Percentiles rank a stretch among this genome's conserved stretches.
phyloP scores from a whole-genome alignment of 2,888 invertebrate genomes.

The Dilophus febrilis region DNA sequence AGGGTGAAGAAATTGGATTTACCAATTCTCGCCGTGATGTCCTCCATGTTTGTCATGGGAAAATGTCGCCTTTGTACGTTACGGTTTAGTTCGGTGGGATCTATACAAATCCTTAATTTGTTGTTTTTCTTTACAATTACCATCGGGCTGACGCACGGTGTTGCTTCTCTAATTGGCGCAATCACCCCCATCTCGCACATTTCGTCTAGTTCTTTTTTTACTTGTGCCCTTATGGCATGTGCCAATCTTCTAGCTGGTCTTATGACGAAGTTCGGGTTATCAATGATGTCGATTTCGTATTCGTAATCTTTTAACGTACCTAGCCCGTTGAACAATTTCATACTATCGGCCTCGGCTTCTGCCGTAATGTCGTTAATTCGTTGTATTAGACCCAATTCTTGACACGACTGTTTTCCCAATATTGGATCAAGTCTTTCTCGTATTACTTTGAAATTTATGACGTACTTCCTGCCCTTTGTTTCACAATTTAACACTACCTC shows the following conservation, averaged over 20 bases:
- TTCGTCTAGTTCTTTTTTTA: constrained; percentile 7
- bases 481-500: background rate
- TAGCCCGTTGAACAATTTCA: no score
- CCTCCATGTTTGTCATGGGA: constrained; percentile 6
- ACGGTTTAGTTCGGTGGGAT: constrained; percentile 3
- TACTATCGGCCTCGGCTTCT: background rate
- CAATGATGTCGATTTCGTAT: constrained; percentile 9
- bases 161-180: constrained; percentile 5
- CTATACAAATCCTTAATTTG: constrained; percentile 6
- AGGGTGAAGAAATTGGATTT: constrained; percentile 8
- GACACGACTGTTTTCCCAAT: background rate
- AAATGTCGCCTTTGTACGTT: constrained; percentile 2
- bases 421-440: background rate
- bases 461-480: background rate
- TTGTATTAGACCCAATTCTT: background rate
- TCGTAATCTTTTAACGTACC: no score
- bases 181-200: constrained; percentile 6
- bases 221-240: constrained; percentile 5
- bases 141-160: constrained; percentile 9
- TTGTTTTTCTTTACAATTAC: constrained; percentile 7
- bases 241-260: constrained; percentile 6
- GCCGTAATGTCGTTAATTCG: background rate
- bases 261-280: constrained; percentile 4
- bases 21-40: constrained; percentile 8
- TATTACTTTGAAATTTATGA: background rate